Evolutionary conservation across 1,140 invertebrate species (phyloP).

Genomic region (Drosophila ficusphila): DNA sequence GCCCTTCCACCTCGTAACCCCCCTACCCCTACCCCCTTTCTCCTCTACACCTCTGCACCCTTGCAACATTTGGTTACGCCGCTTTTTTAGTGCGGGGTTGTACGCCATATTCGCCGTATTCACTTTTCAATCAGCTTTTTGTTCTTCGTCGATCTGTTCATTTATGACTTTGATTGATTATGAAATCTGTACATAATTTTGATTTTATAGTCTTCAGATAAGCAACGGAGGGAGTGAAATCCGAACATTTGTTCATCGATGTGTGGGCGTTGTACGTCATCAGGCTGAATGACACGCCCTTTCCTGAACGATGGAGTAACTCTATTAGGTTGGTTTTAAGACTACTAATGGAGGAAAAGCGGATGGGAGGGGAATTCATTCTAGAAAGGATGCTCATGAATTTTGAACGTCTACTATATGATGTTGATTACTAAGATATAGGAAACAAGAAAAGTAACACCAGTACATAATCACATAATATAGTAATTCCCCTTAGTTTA

Average conservation of each 20-base stretch:
- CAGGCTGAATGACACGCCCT: conserved; percentile 28
- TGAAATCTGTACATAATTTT: conserved; percentile 66
- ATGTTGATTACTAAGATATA: too few relatives aligned
- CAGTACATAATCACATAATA: too few relatives aligned
- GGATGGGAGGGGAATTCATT: neutral
- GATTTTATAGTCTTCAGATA: conserved; percentile 55
- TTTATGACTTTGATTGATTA: conserved; percentile 83
- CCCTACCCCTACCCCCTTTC: too few relatives aligned
- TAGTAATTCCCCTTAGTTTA: too few relatives aligned
- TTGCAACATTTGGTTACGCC: conserved; percentile 37
- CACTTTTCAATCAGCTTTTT: conserved; percentile 29
- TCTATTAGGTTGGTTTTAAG: conserved; percentile 25
- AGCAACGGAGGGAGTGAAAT: conserved; percentile 27
- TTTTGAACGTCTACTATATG: too few relatives aligned
- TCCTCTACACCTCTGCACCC: neutral
- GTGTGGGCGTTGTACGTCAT: conserved; percentile 62
- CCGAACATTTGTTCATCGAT: conserved; percentile 65
- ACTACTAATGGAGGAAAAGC: conserved; percentile 14
- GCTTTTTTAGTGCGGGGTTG: conserved; percentile 48
- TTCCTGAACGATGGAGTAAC: conserved; percentile 3
- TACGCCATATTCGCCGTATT: conserved; percentile 37
- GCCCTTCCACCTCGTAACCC: conserved; percentile 51
- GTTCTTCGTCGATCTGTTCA: conserved; percentile 57
- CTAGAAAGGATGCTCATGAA: too few relatives aligned
- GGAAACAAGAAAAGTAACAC: too few relatives aligned